Conservation (phyloP, 92 coral and sea anemone species). For the Heteractis magnifica region DNA sequence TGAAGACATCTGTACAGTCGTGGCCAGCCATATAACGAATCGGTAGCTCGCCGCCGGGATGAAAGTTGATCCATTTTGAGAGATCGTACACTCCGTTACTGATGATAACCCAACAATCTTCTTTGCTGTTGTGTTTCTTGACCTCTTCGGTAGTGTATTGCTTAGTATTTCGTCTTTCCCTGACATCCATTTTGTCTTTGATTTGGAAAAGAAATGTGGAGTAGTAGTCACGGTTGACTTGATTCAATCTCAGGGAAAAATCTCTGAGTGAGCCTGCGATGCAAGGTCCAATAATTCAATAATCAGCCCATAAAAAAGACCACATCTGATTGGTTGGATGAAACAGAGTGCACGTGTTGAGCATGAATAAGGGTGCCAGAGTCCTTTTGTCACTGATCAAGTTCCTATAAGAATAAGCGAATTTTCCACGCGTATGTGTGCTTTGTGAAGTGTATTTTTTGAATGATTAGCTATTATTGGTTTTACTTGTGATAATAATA, state of each 20-base stretch:
- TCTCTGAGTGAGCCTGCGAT: not conserved
- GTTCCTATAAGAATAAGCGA: no score
- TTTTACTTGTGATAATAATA: no score
- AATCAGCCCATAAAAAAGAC: not conserved
- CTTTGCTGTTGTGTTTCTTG: constrained; percentile 66
- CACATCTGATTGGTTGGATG: not conserved
- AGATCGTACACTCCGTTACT: constrained; percentile 83
- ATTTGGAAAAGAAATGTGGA: not conserved
- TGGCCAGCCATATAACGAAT: constrained; percentile 94
- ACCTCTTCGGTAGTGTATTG: constrained; percentile 77
- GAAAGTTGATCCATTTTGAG: constrained; percentile 85
- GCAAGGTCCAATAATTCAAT: not conserved
- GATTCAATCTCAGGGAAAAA: constrained; percentile 9
- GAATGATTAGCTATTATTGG: no score
- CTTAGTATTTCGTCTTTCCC: constrained; percentile 32
- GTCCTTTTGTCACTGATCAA: no score
- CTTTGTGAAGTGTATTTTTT: no score
- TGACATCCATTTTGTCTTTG: constrained; percentile 1
- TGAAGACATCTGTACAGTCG: constrained; percentile 93
- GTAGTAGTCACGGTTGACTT: not conserved
- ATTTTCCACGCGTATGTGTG: no score
- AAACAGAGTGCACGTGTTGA: not conserved
- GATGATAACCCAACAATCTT: constrained; percentile 90
- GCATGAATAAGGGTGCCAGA: no score
- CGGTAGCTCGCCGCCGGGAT: constrained; percentile 96